Percentiles rank a stretch among this genome's conserved stretches.
These are phyloP conservation scores for Macrophya alboannulata DNA, from an alignment of 2,888 invertebrate genomes.

Conservation along the genomic window DNA sequence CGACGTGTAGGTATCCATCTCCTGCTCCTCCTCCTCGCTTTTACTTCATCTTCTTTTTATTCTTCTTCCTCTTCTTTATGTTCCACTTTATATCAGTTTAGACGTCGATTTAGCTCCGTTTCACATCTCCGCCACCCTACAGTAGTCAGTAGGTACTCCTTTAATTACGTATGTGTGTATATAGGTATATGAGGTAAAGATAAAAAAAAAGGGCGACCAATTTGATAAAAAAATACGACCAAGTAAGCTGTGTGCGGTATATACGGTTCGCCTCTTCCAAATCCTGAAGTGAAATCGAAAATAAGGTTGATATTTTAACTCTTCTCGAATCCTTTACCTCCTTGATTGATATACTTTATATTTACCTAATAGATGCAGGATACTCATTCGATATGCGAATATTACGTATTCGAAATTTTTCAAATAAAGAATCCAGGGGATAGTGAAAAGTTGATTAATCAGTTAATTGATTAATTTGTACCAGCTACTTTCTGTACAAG, in stretches of 20 bases:
- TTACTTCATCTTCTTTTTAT: conserved; percentile 36
- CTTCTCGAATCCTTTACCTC: background rate
- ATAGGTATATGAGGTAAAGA: background rate
- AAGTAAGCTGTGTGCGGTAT: background rate
- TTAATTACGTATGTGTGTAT: background rate
- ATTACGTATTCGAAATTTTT: background rate
- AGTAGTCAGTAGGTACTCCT: background rate
- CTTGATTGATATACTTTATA: background rate
- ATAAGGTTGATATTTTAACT: background rate
- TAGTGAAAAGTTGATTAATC: no score
- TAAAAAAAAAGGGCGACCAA: background rate
- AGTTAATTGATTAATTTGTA: no score
- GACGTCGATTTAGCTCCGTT: conserved; percentile 6
- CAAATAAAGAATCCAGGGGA: no score
- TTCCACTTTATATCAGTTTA: conserved; percentile 2
- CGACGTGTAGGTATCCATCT: conserved; percentile 19
- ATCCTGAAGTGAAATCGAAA: background rate
- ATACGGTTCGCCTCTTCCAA: background rate
- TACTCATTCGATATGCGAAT: background rate
- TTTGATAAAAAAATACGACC: background rate
- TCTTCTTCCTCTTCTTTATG: conserved; percentile 40
- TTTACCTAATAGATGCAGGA: background rate
- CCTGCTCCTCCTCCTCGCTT: conserved; percentile 2
- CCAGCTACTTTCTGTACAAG: background rate
- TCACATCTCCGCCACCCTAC: background rate